Evolutionary conservation across 1,140 invertebrate species (phyloP).

Genomic region (Nephila pilipes): DNA sequence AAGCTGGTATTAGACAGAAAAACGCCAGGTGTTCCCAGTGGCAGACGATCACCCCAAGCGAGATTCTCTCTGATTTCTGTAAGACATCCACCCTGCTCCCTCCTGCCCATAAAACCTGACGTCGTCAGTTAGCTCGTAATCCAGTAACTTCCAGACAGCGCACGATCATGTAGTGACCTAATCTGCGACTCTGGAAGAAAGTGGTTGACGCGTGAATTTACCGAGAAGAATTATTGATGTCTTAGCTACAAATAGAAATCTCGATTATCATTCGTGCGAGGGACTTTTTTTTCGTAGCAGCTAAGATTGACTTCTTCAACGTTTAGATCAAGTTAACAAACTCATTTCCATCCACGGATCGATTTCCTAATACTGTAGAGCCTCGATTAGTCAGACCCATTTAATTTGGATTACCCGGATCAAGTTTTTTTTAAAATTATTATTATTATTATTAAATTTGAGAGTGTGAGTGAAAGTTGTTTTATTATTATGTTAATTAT

Average conservation of each 20-base stretch:
- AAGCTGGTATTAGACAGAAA: background rate
- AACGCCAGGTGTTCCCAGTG: background rate
- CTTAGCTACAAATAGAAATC: background rate
- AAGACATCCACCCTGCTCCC: background rate
- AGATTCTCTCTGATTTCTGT: conserved; percentile 5
- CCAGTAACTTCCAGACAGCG: background rate
- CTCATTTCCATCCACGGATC: no score
- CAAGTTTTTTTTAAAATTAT: no score
- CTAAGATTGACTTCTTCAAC: no score
- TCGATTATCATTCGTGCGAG: background rate
- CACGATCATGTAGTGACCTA: background rate
- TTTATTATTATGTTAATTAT: no score
- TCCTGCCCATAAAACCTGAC: background rate
- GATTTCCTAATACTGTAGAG: no score
- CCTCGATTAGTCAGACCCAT: no score
- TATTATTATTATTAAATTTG: no score
- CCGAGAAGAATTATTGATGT: background rate
- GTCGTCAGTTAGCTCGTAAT: background rate
- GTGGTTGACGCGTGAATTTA: background rate
- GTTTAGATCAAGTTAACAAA: no score
- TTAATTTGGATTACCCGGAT: no score
- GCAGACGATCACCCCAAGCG: background rate
- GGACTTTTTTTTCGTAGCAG: no score
- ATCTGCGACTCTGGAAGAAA: background rate
- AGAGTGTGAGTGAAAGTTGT: no score